Evolutionary conservation across 2,888 invertebrate genomes (phyloP), one percentile per base, ranked within the genome.

Genomic region (Cyclophora punctaria): DNA sequence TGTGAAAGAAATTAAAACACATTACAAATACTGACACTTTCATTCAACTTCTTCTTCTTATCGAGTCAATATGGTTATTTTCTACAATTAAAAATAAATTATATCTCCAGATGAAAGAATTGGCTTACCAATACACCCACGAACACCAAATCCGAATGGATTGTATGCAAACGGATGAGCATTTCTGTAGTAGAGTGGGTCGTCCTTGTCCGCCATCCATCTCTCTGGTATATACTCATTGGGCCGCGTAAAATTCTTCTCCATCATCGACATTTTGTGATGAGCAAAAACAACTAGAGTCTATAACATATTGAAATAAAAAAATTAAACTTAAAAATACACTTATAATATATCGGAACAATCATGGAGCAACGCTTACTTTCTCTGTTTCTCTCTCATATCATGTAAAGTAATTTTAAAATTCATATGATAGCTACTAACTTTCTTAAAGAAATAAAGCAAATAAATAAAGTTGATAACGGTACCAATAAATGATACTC

Each of bases 171-270:
- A 92, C 0, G 91, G 91, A 67, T 93, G 91, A 1, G 83, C 76
- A 20, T 83, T 76, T 37, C 84, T 81, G 41, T 89, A 78, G 51
- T 78, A 69, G 34, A 85, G 52, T 5, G 76, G 73, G 44, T 83
- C 77, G 4, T 58, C 59, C 53, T 79, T 78, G 0, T 72, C 68
- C n/a, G 61, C 63, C 2, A 90, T 58, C 96, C 96, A 96, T 44
- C 96, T 82, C 69, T 95, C 95, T 0, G 96, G 96, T 45, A 92
- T 71, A 67, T 91, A 96, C 50, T 91, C 85, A 0, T 82, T 65
- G 5, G 93, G 83, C n/a, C 87, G 80, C 0, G 90, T 84, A 65
- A 92, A 95, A 59, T 93, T 91, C 49, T 90, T 78, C 6, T 92
- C 92, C 64, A 89, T 88, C 60, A 90, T 83, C 47, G 92, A 91